Evolutionary conservation across 2,888 invertebrate genomes (phyloP).

Genomic region (Pristionchus arcanus): DNA sequence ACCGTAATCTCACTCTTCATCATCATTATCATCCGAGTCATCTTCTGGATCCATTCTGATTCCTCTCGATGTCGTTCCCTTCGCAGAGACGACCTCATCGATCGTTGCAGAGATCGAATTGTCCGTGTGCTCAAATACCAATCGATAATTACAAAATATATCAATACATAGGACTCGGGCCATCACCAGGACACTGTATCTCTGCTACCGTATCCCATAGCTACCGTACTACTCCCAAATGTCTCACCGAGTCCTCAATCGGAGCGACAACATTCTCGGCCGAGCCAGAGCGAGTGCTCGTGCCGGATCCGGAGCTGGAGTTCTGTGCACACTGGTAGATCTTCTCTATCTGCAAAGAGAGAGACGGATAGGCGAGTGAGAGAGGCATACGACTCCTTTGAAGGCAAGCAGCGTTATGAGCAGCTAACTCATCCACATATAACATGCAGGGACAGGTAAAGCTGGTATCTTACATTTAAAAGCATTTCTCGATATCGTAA

Average conservation of each 20-base stretch:
- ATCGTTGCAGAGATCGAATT: background rate
- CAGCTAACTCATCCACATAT: background rate
- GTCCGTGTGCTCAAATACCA: background rate
- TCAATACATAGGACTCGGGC: background rate
- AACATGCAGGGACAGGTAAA: background rate
- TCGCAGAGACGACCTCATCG: background rate
- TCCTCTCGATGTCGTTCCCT: background rate
- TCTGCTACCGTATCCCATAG: background rate
- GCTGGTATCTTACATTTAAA: too few species aligned
- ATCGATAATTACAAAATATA: background rate
- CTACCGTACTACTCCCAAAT: background rate
- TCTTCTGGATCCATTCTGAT: background rate
- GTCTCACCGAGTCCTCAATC: background rate
- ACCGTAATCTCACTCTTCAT: conserved; percentile 49
- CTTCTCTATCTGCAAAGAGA: conserved; percentile 55
- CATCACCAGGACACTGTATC: background rate
- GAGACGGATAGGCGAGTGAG: background rate
- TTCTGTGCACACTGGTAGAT: conserved; percentile 28
- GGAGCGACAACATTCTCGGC: background rate
- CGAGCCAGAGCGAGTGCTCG: background rate
- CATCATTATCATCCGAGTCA: background rate
- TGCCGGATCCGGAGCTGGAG: background rate
- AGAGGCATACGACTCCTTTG: background rate
- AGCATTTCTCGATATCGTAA: background rate
- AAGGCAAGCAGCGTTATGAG: background rate